Evolutionary conservation across 2,888 invertebrate species (phyloP).

Genomic region (Platynereis dumerilii): DNA sequence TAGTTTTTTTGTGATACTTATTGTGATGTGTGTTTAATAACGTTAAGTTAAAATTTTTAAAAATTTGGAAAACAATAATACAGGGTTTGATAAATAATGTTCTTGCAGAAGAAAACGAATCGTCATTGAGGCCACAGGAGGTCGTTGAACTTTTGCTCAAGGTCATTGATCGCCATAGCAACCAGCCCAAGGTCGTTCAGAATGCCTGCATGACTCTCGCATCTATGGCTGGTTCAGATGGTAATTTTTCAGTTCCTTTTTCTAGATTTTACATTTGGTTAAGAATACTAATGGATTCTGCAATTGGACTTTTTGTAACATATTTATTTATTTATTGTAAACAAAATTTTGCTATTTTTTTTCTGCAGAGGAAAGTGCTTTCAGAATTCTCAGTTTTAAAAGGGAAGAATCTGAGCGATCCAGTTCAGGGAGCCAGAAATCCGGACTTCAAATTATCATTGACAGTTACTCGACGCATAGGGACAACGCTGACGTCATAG

Average conservation of each 20-base stretch:
- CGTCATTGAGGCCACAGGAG: conserved; percentile 47
- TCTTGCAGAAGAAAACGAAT: conserved; percentile 53
- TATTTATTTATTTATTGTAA: background rate
- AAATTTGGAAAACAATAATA: too few relatives aligned
- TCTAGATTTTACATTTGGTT: too few relatives aligned
- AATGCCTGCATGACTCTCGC: conserved; percentile 58
- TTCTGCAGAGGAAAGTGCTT: conserved; percentile 58
- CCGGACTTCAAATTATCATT: conserved; percentile 53
- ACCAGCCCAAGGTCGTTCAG: conserved; percentile 55
- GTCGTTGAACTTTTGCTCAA: conserved; percentile 49
- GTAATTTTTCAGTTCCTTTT: too few relatives aligned
- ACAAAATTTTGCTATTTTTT: background rate
- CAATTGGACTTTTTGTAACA: background rate
- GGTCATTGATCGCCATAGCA: conserved; percentile 48
- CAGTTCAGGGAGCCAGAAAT: too few relatives aligned
- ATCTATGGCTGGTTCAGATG: conserved; percentile 56
- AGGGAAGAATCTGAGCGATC: conserved; percentile 40
- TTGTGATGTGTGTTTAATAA: too few relatives aligned
- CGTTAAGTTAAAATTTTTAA: too few relatives aligned
- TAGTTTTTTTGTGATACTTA: too few relatives aligned
- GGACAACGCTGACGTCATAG: conserved; percentile 60
- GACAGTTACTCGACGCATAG: conserved; percentile 56
- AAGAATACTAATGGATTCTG: background rate
- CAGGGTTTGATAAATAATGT: too few relatives aligned
- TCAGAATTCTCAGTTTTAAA: conserved; percentile 51